phyloP scores from a whole-genome alignment of 2,888 invertebrate genomes.

The Drosophila yooni region DNA sequence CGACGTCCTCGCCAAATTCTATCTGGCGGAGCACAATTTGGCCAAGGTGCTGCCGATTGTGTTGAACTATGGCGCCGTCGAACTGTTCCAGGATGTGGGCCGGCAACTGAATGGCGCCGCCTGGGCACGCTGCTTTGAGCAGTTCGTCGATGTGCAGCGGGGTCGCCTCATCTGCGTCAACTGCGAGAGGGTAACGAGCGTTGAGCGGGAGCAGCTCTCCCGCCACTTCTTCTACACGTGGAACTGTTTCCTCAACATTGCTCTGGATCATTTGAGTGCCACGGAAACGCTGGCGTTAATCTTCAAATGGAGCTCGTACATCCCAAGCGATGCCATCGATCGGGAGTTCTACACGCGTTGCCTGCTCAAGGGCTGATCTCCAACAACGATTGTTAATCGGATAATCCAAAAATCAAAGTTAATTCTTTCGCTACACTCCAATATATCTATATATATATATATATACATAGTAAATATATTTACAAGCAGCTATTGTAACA shows the following conservation, averaged over 20 bases:
- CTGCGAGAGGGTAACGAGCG: slow-evolving; percentile 80
- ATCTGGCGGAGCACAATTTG: slow-evolving; percentile 83
- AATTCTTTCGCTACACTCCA: neutral
- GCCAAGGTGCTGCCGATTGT: slow-evolving; percentile 84
- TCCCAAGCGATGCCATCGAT: slow-evolving; percentile 84
- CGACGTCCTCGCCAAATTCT: slow-evolving; percentile 84
- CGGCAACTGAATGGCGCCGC: slow-evolving; percentile 73
- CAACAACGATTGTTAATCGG: neutral
- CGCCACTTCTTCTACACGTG: slow-evolving; percentile 84
- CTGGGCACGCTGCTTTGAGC: slow-evolving; percentile 84
- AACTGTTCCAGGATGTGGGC: slow-evolving; percentile 82
- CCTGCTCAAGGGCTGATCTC: slow-evolving; percentile 79
- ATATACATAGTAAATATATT: slow-evolving; percentile 24
- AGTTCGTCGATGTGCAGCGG: slow-evolving; percentile 83
- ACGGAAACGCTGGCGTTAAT: slow-evolving; percentile 81
- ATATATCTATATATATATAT: neutral
- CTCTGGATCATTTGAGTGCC: slow-evolving; percentile 82
- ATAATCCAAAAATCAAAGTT: neutral
- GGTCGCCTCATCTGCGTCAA: slow-evolving; percentile 83
- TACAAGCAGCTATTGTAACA: slow-evolving; percentile 31
- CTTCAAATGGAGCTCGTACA: slow-evolving; percentile 83
- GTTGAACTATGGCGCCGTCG: slow-evolving; percentile 83
- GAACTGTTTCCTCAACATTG: slow-evolving; percentile 84
- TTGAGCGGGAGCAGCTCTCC: slow-evolving; percentile 81
- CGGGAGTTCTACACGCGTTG: slow-evolving; percentile 84